Evolutionary conservation across 2,888 invertebrate species (phyloP).

Genomic region (Troilus luridus): DNA sequence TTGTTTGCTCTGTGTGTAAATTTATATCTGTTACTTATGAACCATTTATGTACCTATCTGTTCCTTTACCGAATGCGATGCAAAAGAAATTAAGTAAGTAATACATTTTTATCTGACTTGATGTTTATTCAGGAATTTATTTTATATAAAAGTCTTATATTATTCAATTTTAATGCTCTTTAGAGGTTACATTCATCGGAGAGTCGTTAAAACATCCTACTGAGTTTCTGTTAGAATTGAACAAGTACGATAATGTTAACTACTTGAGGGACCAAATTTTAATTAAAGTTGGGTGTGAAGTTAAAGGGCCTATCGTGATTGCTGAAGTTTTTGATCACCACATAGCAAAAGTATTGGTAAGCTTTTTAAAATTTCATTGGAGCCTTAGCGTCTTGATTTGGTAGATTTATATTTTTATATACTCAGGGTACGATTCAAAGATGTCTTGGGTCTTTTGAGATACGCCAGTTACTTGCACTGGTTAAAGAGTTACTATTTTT

Average conservation of each 20-base stretch:
- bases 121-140: no score
- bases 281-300: conserved; percentile 67
- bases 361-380: conserved; percentile 56
- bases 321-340: conserved; percentile 76
- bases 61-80: conserved; percentile 76
- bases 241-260: conserved; percentile 73
- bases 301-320: conserved; percentile 69
- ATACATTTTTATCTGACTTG: not conserved
- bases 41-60: conserved; percentile 79
- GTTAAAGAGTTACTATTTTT: no score
- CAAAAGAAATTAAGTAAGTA: conserved; percentile 74
- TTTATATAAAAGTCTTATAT: conserved; percentile 2
- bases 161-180: conserved; percentile 61
- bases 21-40: conserved; percentile 77
- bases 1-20: conserved; percentile 75
- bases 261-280: conserved; percentile 72
- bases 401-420: not conserved
- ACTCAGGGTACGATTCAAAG: no score
- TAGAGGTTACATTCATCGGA: conserved; percentile 73
- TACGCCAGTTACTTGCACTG: no score
- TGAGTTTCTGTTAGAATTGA: conserved; percentile 72
- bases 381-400: not conserved
- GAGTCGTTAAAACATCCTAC: conserved; percentile 69
- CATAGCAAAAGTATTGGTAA: conserved; percentile 74
- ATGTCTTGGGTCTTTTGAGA: no score